Conservation (phyloP, 2,797 vertebrate species). For the Epinephelus malabaricus region DNA sequence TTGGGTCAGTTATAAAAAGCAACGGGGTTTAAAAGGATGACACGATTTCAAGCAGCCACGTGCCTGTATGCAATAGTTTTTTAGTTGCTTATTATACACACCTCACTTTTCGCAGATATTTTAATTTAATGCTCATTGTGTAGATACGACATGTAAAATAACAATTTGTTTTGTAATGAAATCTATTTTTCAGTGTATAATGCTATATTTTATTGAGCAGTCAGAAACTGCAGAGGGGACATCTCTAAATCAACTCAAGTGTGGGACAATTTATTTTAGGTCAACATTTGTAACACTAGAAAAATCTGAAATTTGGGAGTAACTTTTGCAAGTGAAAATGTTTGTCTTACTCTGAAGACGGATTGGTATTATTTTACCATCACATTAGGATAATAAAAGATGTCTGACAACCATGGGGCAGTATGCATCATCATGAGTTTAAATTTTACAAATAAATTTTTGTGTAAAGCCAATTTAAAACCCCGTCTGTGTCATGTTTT, state of each 20-base stretch:
- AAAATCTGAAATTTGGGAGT: constrained; percentile 18
- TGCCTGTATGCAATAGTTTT: constrained; percentile 51
- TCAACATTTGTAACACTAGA: constrained; percentile 56
- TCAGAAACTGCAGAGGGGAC: constrained; percentile 34
- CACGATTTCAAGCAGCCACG: constrained; percentile 30
- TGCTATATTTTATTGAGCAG: constrained; percentile 61
- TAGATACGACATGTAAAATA: constrained; percentile 75
- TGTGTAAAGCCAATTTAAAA: constrained; percentile 39
- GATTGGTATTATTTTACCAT: constrained; percentile 35
- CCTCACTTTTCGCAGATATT: constrained; percentile 56
- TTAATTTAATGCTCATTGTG: constrained; percentile 77
- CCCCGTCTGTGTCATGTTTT: neutral
- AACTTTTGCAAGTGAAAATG: constrained; percentile 29
- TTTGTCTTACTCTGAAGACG: constrained; percentile 22
- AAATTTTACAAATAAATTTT: constrained; percentile 63
- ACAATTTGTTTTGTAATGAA: constrained; percentile 65
- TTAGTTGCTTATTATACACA: constrained; percentile 59
- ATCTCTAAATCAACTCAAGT: constrained; percentile 24
- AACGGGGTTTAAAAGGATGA: constrained; percentile 31
- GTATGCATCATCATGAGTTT: constrained; percentile 38
- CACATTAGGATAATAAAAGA: constrained; percentile 11
- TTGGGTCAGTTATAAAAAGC: constrained; percentile 43
- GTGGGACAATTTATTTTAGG: neutral
- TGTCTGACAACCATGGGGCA: constrained; percentile 27
- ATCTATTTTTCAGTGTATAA: constrained; percentile 64